Conservation (phyloP, 2,113 vertebrate species). For the Xiphias gladius region DNA sequence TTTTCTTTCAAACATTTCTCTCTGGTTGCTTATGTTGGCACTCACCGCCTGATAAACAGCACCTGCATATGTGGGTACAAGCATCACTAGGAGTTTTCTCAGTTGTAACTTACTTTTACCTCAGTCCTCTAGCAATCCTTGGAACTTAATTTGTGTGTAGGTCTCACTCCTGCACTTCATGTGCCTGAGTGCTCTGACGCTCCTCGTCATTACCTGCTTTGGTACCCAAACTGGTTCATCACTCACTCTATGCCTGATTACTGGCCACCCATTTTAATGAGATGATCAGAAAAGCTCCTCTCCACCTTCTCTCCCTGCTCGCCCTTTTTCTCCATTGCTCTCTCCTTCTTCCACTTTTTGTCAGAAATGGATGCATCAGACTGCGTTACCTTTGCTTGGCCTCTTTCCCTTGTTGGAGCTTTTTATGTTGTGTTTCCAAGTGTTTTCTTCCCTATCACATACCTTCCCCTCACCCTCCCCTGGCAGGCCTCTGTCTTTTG, state of each 20-base stretch:
- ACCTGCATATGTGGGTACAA: conserved; percentile 50
- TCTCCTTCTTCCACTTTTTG: conserved; percentile 33
- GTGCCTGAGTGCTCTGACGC: conserved; percentile 46
- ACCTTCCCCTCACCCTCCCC: conserved; percentile 42
- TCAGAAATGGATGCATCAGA: conserved; percentile 45
- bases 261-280: conserved; percentile 66
- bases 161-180: conserved; percentile 43
- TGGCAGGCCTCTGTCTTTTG: conserved; percentile 68
- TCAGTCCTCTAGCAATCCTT: conserved; percentile 17
- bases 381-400: conserved; percentile 46
- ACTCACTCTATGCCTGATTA: conserved; percentile 32
- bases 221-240: conserved; percentile 44
- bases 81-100: conserved; percentile 37
- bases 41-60: conserved; percentile 46
- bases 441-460: conserved; percentile 51
- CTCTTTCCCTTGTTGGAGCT: conserved; percentile 43
- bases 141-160: conserved; percentile 44
- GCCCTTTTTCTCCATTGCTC: background rate
- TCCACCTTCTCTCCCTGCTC: conserved; percentile 21
- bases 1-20: conserved; percentile 56
- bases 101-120: conserved; percentile 45
- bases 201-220: conserved; percentile 47
- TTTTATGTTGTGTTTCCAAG: conserved; percentile 58
- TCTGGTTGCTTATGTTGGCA: conserved; percentile 45
- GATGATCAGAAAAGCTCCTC: conserved; percentile 29